Evolutionary conservation across 2,113 vertebrate species (phyloP).

Genomic region (Willisornis vidua): DNA sequence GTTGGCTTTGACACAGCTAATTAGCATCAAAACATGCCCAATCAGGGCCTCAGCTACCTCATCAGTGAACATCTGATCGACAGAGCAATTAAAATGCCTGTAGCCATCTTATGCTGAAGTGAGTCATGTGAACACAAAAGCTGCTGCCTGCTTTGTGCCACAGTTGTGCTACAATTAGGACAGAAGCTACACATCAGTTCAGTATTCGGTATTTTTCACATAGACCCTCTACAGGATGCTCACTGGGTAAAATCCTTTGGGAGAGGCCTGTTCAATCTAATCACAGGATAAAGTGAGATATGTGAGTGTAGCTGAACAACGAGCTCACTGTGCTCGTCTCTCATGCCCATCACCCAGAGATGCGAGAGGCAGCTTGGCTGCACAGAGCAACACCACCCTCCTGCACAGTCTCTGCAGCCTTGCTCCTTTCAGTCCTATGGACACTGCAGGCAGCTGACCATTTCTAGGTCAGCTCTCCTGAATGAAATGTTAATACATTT

Average conservation of each 20-base stretch:
- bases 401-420: neutral
- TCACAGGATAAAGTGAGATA: neutral
- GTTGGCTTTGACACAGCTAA: neutral
- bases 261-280: neutral
- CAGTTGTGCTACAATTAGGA: neutral
- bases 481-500: neutral
- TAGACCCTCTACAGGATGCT: neutral
- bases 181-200: neutral
- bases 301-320: neutral
- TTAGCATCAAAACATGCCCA: neutral
- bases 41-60: neutral
- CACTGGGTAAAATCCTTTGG: neutral
- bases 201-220: neutral
- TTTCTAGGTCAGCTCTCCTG: conserved; percentile 23
- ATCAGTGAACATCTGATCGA: neutral
- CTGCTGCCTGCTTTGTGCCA: neutral
- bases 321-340: neutral
- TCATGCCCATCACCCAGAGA: neutral
- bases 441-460: neutral
- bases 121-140: neutral
- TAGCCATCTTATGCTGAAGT: neutral
- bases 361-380: neutral
- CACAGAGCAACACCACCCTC: neutral
- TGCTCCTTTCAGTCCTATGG: neutral
- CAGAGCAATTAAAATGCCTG: neutral